These are phyloP conservation scores for Elymnias hypermnestra DNA, from an alignment of 1,140 invertebrate species.

Conservation along the genomic window DNA sequence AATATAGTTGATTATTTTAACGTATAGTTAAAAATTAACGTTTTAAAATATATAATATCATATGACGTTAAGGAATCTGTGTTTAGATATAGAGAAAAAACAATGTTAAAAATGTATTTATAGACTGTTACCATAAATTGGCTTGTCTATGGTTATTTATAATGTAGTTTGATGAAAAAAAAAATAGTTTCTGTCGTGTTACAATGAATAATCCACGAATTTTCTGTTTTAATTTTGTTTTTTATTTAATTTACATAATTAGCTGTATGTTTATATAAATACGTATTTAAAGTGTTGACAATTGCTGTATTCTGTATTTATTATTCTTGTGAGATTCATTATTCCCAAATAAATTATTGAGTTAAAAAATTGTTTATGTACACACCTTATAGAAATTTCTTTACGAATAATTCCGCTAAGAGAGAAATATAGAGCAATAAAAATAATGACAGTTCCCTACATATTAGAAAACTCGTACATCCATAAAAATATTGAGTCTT, in stretches of 20 bases:
- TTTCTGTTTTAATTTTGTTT: constrained; percentile 4
- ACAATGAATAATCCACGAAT: constrained; percentile 16
- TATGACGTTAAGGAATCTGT: constrained; percentile 45
- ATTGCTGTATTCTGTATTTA: constrained; percentile 64
- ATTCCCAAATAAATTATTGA: constrained; percentile 71
- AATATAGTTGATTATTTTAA: constrained; percentile 67
- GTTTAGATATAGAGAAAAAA: constrained; percentile 56
- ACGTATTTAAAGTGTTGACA: constrained; percentile 62
- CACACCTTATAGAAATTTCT: no score
- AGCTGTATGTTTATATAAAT: constrained; percentile 52
- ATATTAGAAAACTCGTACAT: no score
- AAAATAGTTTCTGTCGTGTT: constrained; percentile 22
- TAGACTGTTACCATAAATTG: constrained; percentile 47
- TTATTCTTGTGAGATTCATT: constrained; percentile 61
- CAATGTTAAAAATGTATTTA: constrained; percentile 57
- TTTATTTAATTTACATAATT: constrained; percentile 35
- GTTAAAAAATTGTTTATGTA: constrained; percentile 38
- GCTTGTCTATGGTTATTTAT: constrained; percentile 25
- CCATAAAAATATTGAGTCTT: no score
- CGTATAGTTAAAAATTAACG: constrained; percentile 41
- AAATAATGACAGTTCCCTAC: no score
- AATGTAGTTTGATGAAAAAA: constrained; percentile 15
- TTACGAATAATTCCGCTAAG: no score
- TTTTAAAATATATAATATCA: constrained; percentile 61
- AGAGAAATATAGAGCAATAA: no score